Percentiles rank a stretch among this genome's conserved stretches.
phyloP scores from a whole-genome alignment of 1,140 invertebrate genomes.

The Chelonus insularis region DNA sequence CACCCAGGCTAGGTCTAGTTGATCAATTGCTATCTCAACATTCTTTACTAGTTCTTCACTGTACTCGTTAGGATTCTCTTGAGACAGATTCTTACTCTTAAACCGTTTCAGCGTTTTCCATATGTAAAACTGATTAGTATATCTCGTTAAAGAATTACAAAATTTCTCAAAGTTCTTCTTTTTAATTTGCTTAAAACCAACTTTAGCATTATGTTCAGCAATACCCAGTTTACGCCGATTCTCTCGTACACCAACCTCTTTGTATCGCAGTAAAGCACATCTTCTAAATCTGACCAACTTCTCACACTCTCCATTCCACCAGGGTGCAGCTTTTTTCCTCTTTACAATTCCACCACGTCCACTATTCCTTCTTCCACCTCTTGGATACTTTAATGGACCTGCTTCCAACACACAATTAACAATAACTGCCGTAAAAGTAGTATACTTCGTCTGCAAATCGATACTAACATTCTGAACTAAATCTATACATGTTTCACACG shows the following conservation, averaged over 20 bases:
- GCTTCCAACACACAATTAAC: neutral
- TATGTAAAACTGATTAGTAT: neutral
- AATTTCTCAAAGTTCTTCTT: constrained; percentile 24
- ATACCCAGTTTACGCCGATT: neutral
- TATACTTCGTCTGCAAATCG: neutral
- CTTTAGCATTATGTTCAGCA: neutral
- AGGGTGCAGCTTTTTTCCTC: neutral
- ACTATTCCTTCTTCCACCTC: neutral
- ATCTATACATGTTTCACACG: neutral
- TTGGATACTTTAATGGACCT: neutral
- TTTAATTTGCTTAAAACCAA: neutral
- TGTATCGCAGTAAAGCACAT: neutral
- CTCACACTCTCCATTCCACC: neutral
- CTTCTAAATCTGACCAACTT: neutral
- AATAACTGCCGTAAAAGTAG: neutral
- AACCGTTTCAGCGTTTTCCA: constrained; percentile 17
- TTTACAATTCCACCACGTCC: neutral
- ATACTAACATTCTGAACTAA: neutral
- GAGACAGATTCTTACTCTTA: neutral
- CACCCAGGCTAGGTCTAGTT: neutral
- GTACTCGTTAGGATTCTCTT: neutral
- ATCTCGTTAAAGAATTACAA: neutral
- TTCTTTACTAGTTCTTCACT: neutral
- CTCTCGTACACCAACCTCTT: no score
- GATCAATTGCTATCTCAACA: neutral